phyloP scores from a whole-genome alignment of 64 coral and sea anemone species.

The Pachyseris speciosa region DNA sequence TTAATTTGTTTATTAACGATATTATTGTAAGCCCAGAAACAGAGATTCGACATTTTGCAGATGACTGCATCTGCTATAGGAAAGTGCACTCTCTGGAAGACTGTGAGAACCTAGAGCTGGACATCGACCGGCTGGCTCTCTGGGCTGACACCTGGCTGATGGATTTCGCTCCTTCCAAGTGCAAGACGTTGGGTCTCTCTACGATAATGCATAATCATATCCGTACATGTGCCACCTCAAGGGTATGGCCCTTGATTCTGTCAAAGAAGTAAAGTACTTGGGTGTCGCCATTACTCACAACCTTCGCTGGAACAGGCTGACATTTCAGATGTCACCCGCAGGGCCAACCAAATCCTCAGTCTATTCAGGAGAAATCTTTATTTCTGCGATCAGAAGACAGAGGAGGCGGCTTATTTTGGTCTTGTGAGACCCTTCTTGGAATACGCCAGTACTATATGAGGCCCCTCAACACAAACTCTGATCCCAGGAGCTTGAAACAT shows the following conservation, averaged over 20 bases:
- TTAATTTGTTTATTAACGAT: conserved; percentile 38
- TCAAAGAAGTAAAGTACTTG: no score
- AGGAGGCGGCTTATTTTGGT: no score
- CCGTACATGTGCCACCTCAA: neutral
- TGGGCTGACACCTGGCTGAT: conserved; percentile 51
- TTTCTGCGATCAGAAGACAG: no score
- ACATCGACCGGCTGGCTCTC: conserved; percentile 15
- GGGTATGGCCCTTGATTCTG: neutral
- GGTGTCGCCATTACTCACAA: no score
- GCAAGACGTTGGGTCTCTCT: conserved; percentile 35
- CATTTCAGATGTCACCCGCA: no score
- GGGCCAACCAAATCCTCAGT: no score
- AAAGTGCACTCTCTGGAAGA: neutral
- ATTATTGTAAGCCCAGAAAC: neutral
- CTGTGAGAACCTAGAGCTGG: conserved; percentile 42
- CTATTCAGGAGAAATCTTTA: no score
- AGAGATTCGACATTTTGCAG: neutral
- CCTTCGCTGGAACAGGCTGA: neutral
- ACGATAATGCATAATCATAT: conserved; percentile 32
- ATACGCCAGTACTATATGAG: no score
- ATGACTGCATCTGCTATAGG: no score
- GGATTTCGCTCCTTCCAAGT: conserved; percentile 39
- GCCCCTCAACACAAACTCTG: no score
- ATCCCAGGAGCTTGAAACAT: no score
- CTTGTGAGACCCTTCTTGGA: no score